phyloP scores from a whole-genome alignment of 2,888 invertebrate genomes.

The Margaritifera margaritifera region DNA sequence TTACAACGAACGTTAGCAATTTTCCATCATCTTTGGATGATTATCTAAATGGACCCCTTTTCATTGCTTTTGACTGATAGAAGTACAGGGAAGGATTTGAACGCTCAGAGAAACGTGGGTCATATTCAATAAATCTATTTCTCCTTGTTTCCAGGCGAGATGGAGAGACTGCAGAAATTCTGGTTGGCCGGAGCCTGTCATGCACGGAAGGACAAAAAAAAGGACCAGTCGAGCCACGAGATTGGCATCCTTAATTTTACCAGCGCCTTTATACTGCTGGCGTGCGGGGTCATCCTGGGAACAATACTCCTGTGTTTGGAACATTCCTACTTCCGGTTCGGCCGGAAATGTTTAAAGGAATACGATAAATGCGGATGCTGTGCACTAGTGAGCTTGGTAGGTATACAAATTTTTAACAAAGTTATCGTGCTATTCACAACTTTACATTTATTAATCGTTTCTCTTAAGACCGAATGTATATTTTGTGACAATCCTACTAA shows the following conservation, averaged over 20 bases:
- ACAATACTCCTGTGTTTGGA: conserved; percentile 90
- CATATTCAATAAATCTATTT: background rate
- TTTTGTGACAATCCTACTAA: too few relatives aligned
- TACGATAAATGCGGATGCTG: conserved; percentile 90
- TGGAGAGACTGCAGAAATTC: conserved; percentile 90
- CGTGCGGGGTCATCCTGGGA: conserved; percentile 94
- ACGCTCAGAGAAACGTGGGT: too few relatives aligned
- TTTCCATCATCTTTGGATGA: background rate
- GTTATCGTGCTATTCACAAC: background rate
- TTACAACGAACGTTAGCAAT: too few relatives aligned
- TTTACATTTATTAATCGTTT: too few relatives aligned
- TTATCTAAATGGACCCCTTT: background rate
- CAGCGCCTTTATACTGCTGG: conserved; percentile 94
- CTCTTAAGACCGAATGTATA: too few relatives aligned
- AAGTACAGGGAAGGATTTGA: too few relatives aligned
- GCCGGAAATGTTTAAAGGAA: conserved; percentile 62
- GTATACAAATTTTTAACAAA: conserved; percentile 59
- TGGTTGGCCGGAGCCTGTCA: conserved; percentile 99
- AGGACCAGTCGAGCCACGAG: conserved; percentile 79
- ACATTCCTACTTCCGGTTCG: conserved; percentile 94
- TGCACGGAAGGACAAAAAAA: conserved; percentile 81
- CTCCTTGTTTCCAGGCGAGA: conserved; percentile 79
- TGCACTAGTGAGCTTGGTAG: conserved; percentile 93
- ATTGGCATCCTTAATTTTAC: conserved; percentile 86
- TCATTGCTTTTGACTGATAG: background rate